Conservation (phyloP, 2,797 vertebrate genomes). For the Setipinna tenuifilis region DNA sequence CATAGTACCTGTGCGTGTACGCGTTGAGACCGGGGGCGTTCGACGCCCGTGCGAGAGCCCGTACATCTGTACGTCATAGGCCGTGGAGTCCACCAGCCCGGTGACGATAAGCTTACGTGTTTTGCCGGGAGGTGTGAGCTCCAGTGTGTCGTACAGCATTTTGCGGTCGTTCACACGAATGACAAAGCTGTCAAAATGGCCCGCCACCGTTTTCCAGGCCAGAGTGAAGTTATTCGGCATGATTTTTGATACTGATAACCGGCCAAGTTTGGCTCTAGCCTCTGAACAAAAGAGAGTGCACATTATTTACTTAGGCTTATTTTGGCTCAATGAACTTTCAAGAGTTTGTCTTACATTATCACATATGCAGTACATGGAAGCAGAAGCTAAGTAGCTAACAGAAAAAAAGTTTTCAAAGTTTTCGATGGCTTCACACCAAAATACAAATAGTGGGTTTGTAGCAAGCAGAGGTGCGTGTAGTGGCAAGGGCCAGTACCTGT, state of each 20-base stretch:
- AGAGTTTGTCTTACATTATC: neutral
- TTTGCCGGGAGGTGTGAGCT: slow-evolving; percentile 76
- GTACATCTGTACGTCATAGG: slow-evolving; percentile 81
- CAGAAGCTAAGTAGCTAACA: neutral
- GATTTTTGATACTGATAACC: slow-evolving; percentile 76
- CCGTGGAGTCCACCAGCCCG: slow-evolving; percentile 81
- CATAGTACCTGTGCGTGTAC: slow-evolving; percentile 83
- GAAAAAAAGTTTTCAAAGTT: neutral
- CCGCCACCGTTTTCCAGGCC: slow-evolving; percentile 81
- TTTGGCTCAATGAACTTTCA: slow-evolving; percentile 24
- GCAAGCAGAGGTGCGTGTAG: neutral
- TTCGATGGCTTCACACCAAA: too few relatives aligned
- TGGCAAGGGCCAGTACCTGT: slow-evolving; percentile 75
- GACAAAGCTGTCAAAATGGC: slow-evolving; percentile 83
- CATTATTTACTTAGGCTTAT: slow-evolving; percentile 50
- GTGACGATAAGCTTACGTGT: slow-evolving; percentile 73
- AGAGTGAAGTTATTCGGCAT: slow-evolving; percentile 84
- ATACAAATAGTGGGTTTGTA: neutral
- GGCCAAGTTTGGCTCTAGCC: slow-evolving; percentile 82
- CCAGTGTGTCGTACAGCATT: slow-evolving; percentile 73
- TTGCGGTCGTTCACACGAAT: slow-evolving; percentile 77
- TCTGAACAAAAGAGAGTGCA: slow-evolving; percentile 78
- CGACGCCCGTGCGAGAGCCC: slow-evolving; percentile 79
- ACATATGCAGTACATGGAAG: slow-evolving; percentile 32
- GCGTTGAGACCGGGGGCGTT: slow-evolving; percentile 79